Evolutionary conservation across 1,140 invertebrate species (phyloP), one percentile per base, ranked within the genome.

Genomic region (Tetranychus urticae): DNA sequence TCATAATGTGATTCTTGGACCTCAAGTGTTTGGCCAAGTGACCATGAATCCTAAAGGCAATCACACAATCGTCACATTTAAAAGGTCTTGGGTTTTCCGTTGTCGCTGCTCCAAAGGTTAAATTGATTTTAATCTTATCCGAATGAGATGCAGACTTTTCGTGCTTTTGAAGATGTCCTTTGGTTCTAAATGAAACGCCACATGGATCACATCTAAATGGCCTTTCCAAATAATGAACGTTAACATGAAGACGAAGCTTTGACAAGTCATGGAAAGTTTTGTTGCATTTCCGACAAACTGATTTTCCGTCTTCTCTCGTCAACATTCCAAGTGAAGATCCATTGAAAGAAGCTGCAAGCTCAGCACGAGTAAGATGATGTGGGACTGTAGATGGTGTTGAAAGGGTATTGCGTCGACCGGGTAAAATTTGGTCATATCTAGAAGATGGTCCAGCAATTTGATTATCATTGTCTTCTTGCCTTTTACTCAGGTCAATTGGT

Each of bases 1-100:
- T 84, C 81, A 90, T 89, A 34, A 97, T 91, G 70, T 98, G 93
- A 80, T 88, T 86, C 77, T 96, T 96, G 39, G 89, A 93, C 47
- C 91, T 79, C 48, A 97, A 76, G 77, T 97, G 93, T 74, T 96
- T 96, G 0, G 90, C 88, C 65, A 97, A 75, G 73, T 96, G 90
- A 0, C 89, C 91, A 68, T 93, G 88, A 68, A 94, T 94, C 64
- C 91, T 79, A 71, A 97, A 97, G 1, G 88, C 89, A 62, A 91
- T 86, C 71, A 89, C 89, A 72, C 93, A 97, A 68, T 94, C 88
- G 6, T 80, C 82, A 75, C 92, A 97, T 68, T 90, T 88, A 69
- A 91, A 94, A 5, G 90, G 88, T 56, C 90, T 77, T 14, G 90
- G 90, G 75, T 94, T 92, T 60, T 84, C 84, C 0, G 83, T 81